Conservation (phyloP, 2,113 vertebrate species). For the Orthonyx spaldingii region DNA sequence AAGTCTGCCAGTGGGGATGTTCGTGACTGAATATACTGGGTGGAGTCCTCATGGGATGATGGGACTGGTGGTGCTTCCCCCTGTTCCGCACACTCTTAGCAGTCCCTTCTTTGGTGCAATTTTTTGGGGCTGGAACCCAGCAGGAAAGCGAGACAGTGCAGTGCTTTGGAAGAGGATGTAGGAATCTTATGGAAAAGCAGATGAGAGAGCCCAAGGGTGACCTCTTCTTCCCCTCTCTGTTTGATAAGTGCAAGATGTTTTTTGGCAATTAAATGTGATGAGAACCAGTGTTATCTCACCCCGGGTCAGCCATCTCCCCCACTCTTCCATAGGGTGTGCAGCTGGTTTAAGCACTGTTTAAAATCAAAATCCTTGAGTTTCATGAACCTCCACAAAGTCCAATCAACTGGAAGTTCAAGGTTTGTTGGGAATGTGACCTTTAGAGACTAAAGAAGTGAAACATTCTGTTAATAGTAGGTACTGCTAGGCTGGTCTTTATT, state of each 20-base stretch:
- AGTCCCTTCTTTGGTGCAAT: accelerated
- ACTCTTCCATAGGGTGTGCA: not conserved
- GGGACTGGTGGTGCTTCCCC: not conserved
- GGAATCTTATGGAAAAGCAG: not conserved
- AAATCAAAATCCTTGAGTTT: not conserved
- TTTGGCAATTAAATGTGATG: not conserved
- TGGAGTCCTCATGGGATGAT: accelerated
- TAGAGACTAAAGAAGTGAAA: not conserved
- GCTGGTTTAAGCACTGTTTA: not conserved
- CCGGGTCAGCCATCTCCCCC: not conserved
- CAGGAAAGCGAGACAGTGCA: accelerated
- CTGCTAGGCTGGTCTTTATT: not conserved
- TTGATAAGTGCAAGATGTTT: not conserved
- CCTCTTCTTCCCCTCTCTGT: not conserved
- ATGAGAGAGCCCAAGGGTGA: not conserved
- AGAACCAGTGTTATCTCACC: not conserved
- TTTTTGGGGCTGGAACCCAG: not conserved
- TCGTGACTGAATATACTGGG: accelerated
- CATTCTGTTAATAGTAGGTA: not conserved
- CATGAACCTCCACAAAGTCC: not conserved
- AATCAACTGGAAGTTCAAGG: not conserved
- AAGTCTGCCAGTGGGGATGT: accelerated
- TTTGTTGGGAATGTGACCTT: not conserved
- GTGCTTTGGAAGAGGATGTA: not conserved
- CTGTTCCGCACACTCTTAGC: not conserved